Evolutionary conservation across 2,888 invertebrate genomes (phyloP), one percentile per base, ranked within the genome.

Genomic region (Nebria brevicollis): DNA sequence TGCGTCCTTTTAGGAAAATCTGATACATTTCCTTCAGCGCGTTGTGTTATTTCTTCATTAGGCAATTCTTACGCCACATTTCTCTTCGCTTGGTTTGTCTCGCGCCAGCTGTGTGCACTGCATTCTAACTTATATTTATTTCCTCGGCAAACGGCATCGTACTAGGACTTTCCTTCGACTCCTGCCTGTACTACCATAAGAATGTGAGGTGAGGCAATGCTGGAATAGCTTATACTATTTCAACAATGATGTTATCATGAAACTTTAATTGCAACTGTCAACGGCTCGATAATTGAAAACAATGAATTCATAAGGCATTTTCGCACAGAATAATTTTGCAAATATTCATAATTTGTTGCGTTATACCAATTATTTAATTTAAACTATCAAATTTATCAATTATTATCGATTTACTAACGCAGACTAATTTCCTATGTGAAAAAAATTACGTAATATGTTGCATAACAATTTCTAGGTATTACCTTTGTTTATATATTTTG

Each of bases 11-110:
- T 84, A 85, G 83, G 84, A 85, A 86, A 86, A 86, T 84, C 85
- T 84, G 85, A 85, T 85, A 84, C 85, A 84, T 85, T 85, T 85
- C 83, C 85, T 85, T 84, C 83, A 82, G 82, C 72, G 80, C 79
- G 83, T 83, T 83, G 85, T 84, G 85, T 85, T 86, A 86, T 86
- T 86, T 86, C 86, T 86, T 86, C 86, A 86, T 86, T 86, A 86
- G 83, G 84, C 84, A 83, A 85, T 85, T 84, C 85, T 82, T 83
- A 84, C 83, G 83, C 83, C 84, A 82, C 84, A 82, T 82, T 84
- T 83, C 82, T 81, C 83, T 72, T 72, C 34, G 75, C 66, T 76
- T 66, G 75, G 20, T 15, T 42, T 78, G 66, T 25, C 77, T 72
- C 70, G 54, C 66, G 81, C 83, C 84, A 83, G 84, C 84, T 84